Base-by-base conservation (phyloP, 2,888 invertebrate species). In the Toxonevra muliebris region DNA sequence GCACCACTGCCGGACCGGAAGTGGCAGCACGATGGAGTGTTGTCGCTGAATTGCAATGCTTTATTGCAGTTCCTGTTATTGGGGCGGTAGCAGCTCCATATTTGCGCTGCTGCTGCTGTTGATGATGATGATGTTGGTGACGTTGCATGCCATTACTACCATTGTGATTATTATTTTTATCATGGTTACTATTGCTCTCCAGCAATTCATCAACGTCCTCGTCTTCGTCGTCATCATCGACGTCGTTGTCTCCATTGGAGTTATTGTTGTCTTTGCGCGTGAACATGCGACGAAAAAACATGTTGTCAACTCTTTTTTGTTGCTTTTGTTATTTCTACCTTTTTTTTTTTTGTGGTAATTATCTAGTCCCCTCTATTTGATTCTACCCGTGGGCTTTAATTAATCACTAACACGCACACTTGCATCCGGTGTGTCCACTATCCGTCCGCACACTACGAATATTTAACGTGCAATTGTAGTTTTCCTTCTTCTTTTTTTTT, bases 241-340 rank as follows among this genome's bases (percentile, higher is more conserved):
- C 57, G 40, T 62, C 45, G 7, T 73, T 74, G 58, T 71, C 68
- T 50, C 58, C 65, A 59, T 64, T 74, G 58, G 71, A 67, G 50
- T 59, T 65, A 59, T 63, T 54, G 65, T 66, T 71, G 65, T 69
- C 74, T 73, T 82, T 82, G 71, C 80, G 80, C 65, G 80, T 76
- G 66, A 83, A 81, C 76, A 83, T 78, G 42, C 81, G 80, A 65
- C 83, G 82, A 75, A 83, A 80, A 74, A 83, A 82, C 84, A 84
- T 84, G 30, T 63, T 68, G 61, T 52, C 8, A 20, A 17, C 15
- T 20, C 17, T 30, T 30, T 55, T 40, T 61, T 17, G 40, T 57
- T 19, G 59, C 57, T 54, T 12, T 19, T 62, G 52, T 48, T n/a
- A 48, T 15, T 61, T 69, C 65, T 54, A 17, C 17, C 12, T 11